These are phyloP conservation scores for Ceyx margarethae DNA, from an alignment of 2,113 vertebrate genomes.

Conservation along the genomic window DNA sequence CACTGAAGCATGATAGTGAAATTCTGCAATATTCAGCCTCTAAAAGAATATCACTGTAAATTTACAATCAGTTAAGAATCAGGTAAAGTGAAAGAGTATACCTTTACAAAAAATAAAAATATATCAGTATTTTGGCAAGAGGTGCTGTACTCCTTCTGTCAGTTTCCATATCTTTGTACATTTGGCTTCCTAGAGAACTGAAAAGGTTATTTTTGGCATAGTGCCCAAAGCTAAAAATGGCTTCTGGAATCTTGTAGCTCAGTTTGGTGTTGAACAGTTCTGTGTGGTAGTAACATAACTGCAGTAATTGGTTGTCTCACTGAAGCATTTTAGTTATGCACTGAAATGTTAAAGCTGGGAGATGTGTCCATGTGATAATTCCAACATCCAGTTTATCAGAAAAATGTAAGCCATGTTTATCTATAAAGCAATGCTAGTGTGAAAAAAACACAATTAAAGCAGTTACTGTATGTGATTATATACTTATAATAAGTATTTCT, in stretches of 20 bases:
- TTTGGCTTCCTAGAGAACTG: constrained; percentile 41
- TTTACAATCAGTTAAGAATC: neutral
- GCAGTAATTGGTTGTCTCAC: constrained; percentile 9
- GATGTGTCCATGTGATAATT: neutral
- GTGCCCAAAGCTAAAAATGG: constrained; percentile 55
- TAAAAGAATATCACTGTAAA: neutral
- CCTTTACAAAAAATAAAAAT: neutral
- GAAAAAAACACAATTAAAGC: neutral
- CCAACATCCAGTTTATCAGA: constrained; percentile 27
- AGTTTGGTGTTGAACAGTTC: neutral
- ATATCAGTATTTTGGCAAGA: neutral
- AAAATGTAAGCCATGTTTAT: constrained; percentile 20
- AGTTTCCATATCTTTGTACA: constrained; percentile 2
- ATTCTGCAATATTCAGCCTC: neutral
- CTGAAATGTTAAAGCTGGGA: constrained; percentile 5
- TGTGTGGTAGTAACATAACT: neutral
- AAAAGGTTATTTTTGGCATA: constrained; percentile 20
- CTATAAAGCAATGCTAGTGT: neutral
- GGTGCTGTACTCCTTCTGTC: neutral
- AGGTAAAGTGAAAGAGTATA: neutral
- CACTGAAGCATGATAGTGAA: neutral
- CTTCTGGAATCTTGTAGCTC: constrained; percentile 60
- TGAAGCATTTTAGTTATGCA: constrained; percentile 34
- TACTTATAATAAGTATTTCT: neutral
- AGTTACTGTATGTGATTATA: neutral